Evolutionary conservation across 64 coral and sea anemone genomes (phyloP), one percentile per base, ranked within the genome.

Genomic region (Actinia equina): DNA sequence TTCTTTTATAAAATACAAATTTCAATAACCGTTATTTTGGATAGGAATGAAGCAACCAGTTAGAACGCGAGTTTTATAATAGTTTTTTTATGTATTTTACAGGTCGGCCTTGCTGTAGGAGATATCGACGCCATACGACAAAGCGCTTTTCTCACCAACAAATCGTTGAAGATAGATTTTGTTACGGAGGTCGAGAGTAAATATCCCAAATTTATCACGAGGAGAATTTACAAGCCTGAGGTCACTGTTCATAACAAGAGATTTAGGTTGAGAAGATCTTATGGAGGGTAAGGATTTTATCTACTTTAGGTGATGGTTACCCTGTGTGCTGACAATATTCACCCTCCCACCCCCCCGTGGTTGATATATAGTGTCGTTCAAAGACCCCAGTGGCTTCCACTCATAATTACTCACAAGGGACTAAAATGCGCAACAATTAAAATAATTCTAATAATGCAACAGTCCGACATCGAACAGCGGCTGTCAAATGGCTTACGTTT

Each of bases 31-130:
- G n/a, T n/a, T n/a, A n/a, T n/a, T n/a, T n/a, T n/a, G n/a, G n/a
- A n/a, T n/a, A n/a, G n/a, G n/a, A n/a, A n/a, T n/a, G n/a, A n/a
- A n/a, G n/a, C n/a, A n/a, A n/a, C n/a, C n/a, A n/a, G n/a, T n/a
- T n/a, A n/a, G n/a, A n/a, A n/a, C n/a, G n/a, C n/a, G n/a, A n/a
- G n/a, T n/a, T n/a, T n/a, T n/a, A n/a, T n/a, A n/a, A n/a, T n/a
- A n/a, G n/a, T n/a, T n/a, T n/a, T n/a, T n/a, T n/a, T n/a, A n/a
- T 56, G 54, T 15, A 41, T 86, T 17, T 79, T 25, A 44, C 67
- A 90, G 89, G 86, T 90, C 86, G 89, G 89, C 86, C 69, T 90
- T 30, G 89, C 89, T 49, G 89, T 90, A 27, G 89, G 89, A 8
- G 89, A 90, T 44, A 90, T 90, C 20, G 89, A 90, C 13, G 70